phyloP scores from a whole-genome alignment of 1,140 invertebrate species.

The Acarapis woodi region DNA sequence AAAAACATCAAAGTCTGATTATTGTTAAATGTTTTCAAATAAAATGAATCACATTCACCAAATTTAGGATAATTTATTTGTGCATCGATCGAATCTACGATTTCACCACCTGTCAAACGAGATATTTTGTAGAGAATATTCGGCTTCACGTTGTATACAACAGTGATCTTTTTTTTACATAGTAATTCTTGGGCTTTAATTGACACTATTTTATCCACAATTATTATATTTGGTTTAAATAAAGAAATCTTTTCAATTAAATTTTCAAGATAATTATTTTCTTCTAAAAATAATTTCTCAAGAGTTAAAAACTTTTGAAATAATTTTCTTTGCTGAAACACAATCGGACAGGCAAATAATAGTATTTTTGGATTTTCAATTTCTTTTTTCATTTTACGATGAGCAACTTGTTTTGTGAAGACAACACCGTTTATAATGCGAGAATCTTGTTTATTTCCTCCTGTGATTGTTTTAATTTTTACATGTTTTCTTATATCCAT shows the following conservation, averaged over 20 bases:
- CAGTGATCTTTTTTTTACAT: conserved; percentile 42
- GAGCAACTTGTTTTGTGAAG: conserved; percentile 69
- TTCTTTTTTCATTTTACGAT: conserved; percentile 48
- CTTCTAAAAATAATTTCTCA: conserved; percentile 70
- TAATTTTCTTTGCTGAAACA: conserved; percentile 69
- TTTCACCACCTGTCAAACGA: conserved; percentile 47
- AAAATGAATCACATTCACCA: conserved; percentile 60
- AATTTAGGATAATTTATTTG: conserved; percentile 48
- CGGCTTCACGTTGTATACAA: conserved; percentile 62
- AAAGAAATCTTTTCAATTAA: conserved; percentile 59
- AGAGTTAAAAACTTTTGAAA: conserved; percentile 63
- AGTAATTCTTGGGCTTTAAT: conserved; percentile 59
- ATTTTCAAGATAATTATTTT: conserved; percentile 59
- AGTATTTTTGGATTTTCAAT: conserved; percentile 55
- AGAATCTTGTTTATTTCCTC: conserved; percentile 38
- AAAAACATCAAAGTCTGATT: conserved; percentile 73
- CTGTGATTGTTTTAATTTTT: conserved; percentile 73
- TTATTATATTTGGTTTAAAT: conserved; percentile 49
- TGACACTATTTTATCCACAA: conserved; percentile 67
- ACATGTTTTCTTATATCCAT: conserved; percentile 58
- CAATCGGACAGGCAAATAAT: conserved; percentile 52
- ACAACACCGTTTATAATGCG: conserved; percentile 55
- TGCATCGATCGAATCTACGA: conserved; percentile 64
- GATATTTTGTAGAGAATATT: conserved; percentile 52
- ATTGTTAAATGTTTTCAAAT: conserved; percentile 34